Conservation (phyloP, 2,888 invertebrate species). For the Aphrophora alni region DNA sequence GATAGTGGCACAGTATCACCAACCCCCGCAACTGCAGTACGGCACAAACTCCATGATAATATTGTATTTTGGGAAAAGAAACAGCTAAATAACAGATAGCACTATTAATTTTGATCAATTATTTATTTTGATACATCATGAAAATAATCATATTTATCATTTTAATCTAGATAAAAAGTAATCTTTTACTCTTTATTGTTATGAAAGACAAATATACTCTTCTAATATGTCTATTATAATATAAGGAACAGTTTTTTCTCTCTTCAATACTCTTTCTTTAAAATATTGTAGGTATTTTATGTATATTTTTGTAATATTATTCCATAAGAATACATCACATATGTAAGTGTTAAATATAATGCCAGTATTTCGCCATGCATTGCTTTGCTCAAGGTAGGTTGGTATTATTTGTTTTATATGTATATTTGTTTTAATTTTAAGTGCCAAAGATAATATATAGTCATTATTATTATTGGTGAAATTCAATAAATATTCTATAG, state of each 20-base stretch:
- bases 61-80: constrained; percentile 40
- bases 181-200: background rate
- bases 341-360: background rate
- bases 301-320: background rate
- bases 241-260: background rate
- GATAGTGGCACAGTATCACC: constrained; percentile 40
- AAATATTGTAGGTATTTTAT: background rate
- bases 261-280: background rate
- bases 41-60: constrained; percentile 30
- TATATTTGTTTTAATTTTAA: background rate
- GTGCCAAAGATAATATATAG: background rate
- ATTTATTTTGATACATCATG: too few species aligned
- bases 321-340: background rate
- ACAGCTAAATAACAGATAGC: background rate
- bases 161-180: too few species aligned
- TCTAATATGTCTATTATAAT: background rate
- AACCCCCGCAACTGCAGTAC: constrained; percentile 21
- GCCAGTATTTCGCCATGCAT: background rate
- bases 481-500: background rate
- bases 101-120: background rate
- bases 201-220: background rate
- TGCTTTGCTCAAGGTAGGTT: background rate
- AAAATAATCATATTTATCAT: too few species aligned
- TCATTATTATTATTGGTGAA: background rate
- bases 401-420: background rate